Evolutionary conservation across 2,888 invertebrate species (phyloP).

Genomic region (Drosophila borealis): DNA sequence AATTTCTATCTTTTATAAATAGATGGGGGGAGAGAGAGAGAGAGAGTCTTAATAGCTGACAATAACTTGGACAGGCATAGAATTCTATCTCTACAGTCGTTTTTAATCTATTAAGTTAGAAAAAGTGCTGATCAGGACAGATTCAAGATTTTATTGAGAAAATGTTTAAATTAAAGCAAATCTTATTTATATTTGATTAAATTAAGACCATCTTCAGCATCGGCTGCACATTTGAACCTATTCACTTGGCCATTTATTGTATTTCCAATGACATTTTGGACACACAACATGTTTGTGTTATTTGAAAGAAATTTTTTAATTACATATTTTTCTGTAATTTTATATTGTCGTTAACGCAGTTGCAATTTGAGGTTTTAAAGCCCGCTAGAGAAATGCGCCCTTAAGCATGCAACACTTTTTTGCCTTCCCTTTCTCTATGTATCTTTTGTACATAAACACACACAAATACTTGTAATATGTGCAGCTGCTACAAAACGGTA

Average conservation of each 20-base stretch:
- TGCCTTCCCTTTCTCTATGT: slow-evolving; percentile 8
- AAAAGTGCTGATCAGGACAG: neutral
- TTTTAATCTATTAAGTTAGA: slow-evolving; percentile 1
- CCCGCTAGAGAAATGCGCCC: slow-evolving; percentile 18
- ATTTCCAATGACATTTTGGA: slow-evolving; percentile 13
- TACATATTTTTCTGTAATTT: slow-evolving; percentile 33
- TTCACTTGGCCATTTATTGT: slow-evolving; percentile 36
- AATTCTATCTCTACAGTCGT: slow-evolving; percentile 2
- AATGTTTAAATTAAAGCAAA: neutral
- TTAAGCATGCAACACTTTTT: slow-evolving; percentile 25
- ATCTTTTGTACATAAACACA: slow-evolving; percentile 48
- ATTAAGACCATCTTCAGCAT: neutral
- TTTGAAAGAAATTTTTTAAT: slow-evolving; percentile 49
- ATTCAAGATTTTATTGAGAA: neutral
- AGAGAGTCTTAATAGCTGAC: slow-evolving; percentile 15
- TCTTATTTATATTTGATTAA: neutral
- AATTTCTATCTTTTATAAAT: neutral
- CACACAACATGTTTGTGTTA: slow-evolving; percentile 31
- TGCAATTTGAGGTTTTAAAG: slow-evolving; percentile 39
- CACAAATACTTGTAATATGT: slow-evolving; percentile 43
- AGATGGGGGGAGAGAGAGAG: neutral
- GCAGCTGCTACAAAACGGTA: slow-evolving; percentile 51
- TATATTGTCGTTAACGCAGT: slow-evolving; percentile 30
- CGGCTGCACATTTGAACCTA: slow-evolving; percentile 23
- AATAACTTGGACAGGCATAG: slow-evolving; percentile 9